These are phyloP conservation scores for Phytoseiulus persimilis DNA, from an alignment of 2,888 invertebrate species.

Conservation along the genomic window DNA sequence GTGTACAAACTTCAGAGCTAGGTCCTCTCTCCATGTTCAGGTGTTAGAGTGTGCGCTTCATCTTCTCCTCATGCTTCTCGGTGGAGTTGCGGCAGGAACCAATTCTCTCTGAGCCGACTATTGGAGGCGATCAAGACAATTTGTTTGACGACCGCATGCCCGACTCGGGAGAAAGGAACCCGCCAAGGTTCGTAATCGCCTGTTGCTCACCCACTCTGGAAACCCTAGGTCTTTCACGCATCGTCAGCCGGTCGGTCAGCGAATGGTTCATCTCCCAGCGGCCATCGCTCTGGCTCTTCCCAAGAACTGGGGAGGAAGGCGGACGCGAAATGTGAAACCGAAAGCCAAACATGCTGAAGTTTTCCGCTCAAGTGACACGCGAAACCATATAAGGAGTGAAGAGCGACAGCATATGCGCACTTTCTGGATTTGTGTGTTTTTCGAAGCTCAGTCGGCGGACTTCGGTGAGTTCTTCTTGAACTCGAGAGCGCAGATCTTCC, in stretches of 20 bases:
- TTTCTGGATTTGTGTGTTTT: too few relatives aligned
- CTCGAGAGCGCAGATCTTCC: background rate
- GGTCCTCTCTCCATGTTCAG: background rate
- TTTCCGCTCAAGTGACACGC: too few relatives aligned
- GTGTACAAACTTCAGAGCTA: background rate
- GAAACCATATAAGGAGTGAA: too few relatives aligned
- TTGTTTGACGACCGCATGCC: background rate
- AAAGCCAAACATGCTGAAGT: too few relatives aligned
- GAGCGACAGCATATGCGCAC: too few relatives aligned
- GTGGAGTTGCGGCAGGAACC: background rate
- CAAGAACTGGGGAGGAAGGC: background rate
- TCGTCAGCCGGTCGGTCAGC: background rate
- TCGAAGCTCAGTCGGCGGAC: too few relatives aligned
- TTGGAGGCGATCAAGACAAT: background rate
- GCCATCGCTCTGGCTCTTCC: background rate
- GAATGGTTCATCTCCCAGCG: background rate
- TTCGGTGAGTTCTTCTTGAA: too few relatives aligned
- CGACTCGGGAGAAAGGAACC: background rate
- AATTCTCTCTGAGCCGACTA: background rate
- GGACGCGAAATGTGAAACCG: too few relatives aligned
- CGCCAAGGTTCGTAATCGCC: constrained; percentile 5
- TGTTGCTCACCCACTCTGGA: background rate
- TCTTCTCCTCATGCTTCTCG: background rate
- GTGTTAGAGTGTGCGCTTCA: background rate
- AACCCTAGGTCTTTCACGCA: background rate